These are phyloP conservation scores for Caenorhabditis japonica DNA, from an alignment of 2,888 invertebrate species.

Conservation along the genomic window DNA sequence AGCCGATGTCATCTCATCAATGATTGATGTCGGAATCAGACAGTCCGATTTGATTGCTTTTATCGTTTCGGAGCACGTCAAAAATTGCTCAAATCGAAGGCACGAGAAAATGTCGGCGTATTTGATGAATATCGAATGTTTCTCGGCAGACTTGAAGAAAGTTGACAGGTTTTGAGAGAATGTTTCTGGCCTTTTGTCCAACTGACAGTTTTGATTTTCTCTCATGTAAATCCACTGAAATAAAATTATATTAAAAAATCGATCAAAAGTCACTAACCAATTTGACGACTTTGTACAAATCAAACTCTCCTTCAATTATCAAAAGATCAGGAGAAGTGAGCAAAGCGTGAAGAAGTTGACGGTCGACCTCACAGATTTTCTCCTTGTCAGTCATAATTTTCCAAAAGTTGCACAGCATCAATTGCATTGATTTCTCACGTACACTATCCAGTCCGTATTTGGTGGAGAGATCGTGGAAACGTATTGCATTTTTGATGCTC, in stretches of 20 bases:
- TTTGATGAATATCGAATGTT: constrained; percentile 22
- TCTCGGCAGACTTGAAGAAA: constrained; percentile 3
- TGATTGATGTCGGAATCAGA: constrained; percentile 45
- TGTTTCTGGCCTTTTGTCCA: not conserved
- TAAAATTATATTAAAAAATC: constrained; percentile 1
- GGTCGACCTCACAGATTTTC: constrained; percentile 12
- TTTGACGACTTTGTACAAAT: constrained; percentile 65
- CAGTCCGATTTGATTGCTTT: constrained; percentile 36
- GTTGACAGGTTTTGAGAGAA: constrained; percentile 2
- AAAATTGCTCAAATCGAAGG: constrained; percentile 54
- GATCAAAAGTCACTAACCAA: constrained; percentile 42
- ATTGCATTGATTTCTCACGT: constrained; percentile 17
- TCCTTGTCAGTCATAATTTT: constrained; percentile 46
- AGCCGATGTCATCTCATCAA: constrained; percentile 52
- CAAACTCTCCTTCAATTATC: constrained; percentile 68
- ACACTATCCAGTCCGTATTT: constrained; percentile 55
- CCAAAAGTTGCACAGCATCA: constrained; percentile 59
- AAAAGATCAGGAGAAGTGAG: constrained; percentile 60
- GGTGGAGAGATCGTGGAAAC: constrained; percentile 51
- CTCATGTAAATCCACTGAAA: constrained; percentile 53
- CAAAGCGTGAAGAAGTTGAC: constrained; percentile 38
- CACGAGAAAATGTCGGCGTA: constrained; percentile 44
- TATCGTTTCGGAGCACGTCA: constrained; percentile 40
- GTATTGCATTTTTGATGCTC: constrained; percentile 51
- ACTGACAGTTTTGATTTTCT: constrained; percentile 16